Base-by-base conservation (phyloP, 2,113 vertebrate species). In the Galemys pyrenaicus region DNA sequence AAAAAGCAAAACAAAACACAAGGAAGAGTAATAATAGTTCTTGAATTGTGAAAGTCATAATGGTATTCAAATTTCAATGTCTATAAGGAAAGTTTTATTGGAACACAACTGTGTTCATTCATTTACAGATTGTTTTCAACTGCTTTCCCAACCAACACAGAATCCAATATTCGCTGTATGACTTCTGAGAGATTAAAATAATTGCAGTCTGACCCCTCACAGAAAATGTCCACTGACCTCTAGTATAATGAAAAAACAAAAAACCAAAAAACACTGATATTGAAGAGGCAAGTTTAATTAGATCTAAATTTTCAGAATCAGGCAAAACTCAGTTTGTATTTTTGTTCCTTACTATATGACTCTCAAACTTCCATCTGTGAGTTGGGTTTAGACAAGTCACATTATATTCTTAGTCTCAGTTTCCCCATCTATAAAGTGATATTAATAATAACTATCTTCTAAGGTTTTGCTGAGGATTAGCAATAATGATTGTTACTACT, bases 241-340 rank as follows among this genome's bases (percentile, higher is more conserved):
- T 46, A 49, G 16, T 74, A 8, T 89, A 39, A 80, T 39, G 15
- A 58, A 87, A 90, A 80, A 44, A 39, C 73, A 82, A 44, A 44
- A 44, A 44, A 44, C 44, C n/a, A n/a, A n/a, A n/a, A n/a, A n/a
- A n/a, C n/a, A 22, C 28, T 79, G 46, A 44, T 64, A 39, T 70
- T 75, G 19, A 28, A 87, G 73, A 89, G 37, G 60, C 87, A 39
- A 89, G 86, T 73, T 85, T 68, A 68, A 54, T 89, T 77, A 28
- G 39, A 32, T 87, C 41, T 78, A 68, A 73, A 46, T 80, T 74
- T 92, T 89, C 37, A 75, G 73, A 62, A 75, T 77, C 11, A 22
- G 24, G 15, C n/a, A 87, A 51, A 78, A 11, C 73, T 88, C n/a
- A 49, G 7, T 74, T 80, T 74, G 67, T 85, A 41, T 75, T 24